Evolutionary conservation across 2,797 vertebrate genomes (phyloP), one percentile per base, ranked within the genome.

Genomic region (Phrynocephalus forsythii): DNA sequence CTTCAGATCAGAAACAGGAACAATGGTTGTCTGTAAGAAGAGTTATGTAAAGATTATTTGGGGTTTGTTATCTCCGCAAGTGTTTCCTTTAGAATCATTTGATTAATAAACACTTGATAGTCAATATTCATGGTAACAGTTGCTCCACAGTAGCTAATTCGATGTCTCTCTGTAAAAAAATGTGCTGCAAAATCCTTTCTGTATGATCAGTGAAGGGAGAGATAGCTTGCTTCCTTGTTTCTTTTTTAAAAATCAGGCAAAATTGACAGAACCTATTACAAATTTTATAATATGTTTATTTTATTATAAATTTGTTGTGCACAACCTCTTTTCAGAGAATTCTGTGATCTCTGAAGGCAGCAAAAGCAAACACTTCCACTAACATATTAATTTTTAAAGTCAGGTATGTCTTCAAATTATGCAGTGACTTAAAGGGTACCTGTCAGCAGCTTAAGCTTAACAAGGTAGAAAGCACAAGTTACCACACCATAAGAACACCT

Each of bases 11-110:
- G 87, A 87, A 86, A 60, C 2, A 67, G 52, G 72, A 90, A 89
- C 91, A 82, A 88, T 89, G 76, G 67, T 88, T 63, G 44, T n/a
- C n/a, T 20, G 33, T 11, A 90, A 91, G 66, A 85, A 82, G 89
- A 50, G 85, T 67, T n/a, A 87, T 52, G 28, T 44, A 26, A 52
- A 91, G 93, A 44, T 3, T 44, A 0, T 44, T 44, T 44, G 38
- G 38, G 38, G 38, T 44, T 44, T 44, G 38, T 44, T 44, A 5
- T 44, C 3, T 44, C 38, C 5, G 38, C 38, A 44, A 4, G 38
- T 44, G 38, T 44, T 44, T 44, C 38, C 38, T 44, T 44, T 44
- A 44, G 38, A 44, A 44, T 44, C 38, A 44, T 44, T 44, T 44
- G 3, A 44, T 44, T 44, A 44, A 26, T 15, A 26, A 73, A 63